Base-by-base conservation (phyloP, 2,888 invertebrate species). In the Nephrotoma guestfalica region DNA sequence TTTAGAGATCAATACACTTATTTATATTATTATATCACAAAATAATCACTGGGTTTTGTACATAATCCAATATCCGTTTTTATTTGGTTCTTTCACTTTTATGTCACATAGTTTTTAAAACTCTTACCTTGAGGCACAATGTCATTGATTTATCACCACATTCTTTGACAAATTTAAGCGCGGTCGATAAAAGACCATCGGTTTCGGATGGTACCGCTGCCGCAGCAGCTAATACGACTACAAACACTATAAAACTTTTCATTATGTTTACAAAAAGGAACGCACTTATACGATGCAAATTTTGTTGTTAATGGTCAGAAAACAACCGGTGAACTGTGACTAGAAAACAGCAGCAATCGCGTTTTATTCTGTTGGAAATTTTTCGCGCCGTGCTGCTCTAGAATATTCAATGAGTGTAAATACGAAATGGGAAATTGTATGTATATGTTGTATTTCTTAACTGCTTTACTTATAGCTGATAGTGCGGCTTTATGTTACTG, bases 61-160 rank as follows among this genome's bases (percentile, higher is more conserved):
- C 47, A 9, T 42, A 84, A 84, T 84, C 41, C 41, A 84, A 84
- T 84, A 84, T 84, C 84, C 84, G 41, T 84, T 84, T 41, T 84
- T 84, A 84, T 84, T 84, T 84, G 84, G 84, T 84, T 84, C 13
- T 84, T 84, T 84, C 84, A 84, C 84, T 84, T 84, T 30, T 30
- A 30, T 30, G 3, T 84, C 84, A 84, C 84, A 84, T 42, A n/a
- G n/a, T 84, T 41, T 41, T 5, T 40, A 40, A 84, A 41, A 41
- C 41, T 84, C 89, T 92, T 92, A 96, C 96, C 94, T 96, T 96
- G 89, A 96, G 93, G 92, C 96, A 96, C 89, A 94, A 90, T 88
- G 93, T 92, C 91, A 95, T 93, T 89, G 95, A 94, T 89, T 93
- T 94, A 89, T 93, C 92, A 86, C 94, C 94, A 91, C 96, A 96